phyloP scores from a whole-genome alignment of 1,140 invertebrate genomes.

The Calliopsis andreniformis region DNA sequence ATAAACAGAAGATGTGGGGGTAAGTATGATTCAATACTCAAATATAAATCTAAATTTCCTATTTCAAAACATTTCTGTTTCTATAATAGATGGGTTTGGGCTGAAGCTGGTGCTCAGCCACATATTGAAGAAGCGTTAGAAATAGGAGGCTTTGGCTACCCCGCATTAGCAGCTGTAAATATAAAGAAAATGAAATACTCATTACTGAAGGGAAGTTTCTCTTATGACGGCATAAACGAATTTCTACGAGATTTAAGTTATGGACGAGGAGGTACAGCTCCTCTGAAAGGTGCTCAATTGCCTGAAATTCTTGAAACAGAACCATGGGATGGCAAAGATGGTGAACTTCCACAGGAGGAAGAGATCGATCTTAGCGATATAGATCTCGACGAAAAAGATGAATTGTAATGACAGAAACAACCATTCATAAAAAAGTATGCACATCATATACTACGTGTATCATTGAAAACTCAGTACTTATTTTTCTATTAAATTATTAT shows the following conservation, averaged over 20 bases:
- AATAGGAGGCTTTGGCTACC: slow-evolving; percentile 95
- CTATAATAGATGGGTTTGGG: slow-evolving; percentile 93
- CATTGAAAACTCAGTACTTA: slow-evolving; percentile 31
- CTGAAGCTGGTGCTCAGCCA: slow-evolving; percentile 93
- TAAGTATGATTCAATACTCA: slow-evolving; percentile 79
- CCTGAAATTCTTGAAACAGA: slow-evolving; percentile 89
- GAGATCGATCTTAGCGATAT: slow-evolving; percentile 97
- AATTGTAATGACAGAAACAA: slow-evolving; percentile 85
- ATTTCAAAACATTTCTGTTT: not conserved
- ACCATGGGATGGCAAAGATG: slow-evolving; percentile 99
- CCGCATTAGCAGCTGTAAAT: slow-evolving; percentile 98
- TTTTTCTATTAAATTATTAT: slow-evolving; percentile 53
- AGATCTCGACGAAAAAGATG: slow-evolving; percentile 92
- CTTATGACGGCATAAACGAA: slow-evolving; percentile 95
- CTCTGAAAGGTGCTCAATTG: slow-evolving; percentile 92
- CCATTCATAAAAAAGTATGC: slow-evolving; percentile 38
- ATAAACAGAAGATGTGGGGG: slow-evolving; percentile 98
- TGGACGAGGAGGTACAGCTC: slow-evolving; percentile 95
- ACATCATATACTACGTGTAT: slow-evolving; percentile 36
- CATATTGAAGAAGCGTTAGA: slow-evolving; percentile 94
- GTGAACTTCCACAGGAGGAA: slow-evolving; percentile 92
- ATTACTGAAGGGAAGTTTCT: slow-evolving; percentile 96
- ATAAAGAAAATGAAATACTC: slow-evolving; percentile 98
- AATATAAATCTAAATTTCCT: slow-evolving; percentile 25
- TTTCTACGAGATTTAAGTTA: slow-evolving; percentile 97